Conservation (phyloP, 1,140 invertebrate genomes). For the Akabosia matsudoensis region DNA sequence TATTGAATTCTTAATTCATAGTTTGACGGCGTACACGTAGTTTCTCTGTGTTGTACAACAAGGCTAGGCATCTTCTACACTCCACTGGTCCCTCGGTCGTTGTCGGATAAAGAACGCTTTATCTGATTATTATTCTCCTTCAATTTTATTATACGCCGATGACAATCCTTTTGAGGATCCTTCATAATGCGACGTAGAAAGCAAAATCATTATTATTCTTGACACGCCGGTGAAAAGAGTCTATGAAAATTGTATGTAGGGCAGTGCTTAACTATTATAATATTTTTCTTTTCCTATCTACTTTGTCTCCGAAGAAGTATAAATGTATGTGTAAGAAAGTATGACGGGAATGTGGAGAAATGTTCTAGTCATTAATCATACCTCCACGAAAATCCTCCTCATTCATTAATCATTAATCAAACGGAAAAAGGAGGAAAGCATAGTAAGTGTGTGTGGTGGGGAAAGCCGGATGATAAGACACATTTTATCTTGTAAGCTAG, state of each 20-base stretch:
- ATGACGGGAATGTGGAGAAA: constrained; percentile 17
- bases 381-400: constrained; percentile 13
- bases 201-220: constrained; percentile 14
- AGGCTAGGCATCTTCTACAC: too few relatives aligned
- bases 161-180: not conserved
- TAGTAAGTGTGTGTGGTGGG: not conserved
- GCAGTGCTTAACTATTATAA: too few relatives aligned
- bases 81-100: too few relatives aligned
- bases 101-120: too few relatives aligned
- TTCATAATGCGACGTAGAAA: not conserved
- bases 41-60: not conserved
- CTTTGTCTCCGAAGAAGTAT: not conserved
- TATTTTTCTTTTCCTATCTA: too few relatives aligned
- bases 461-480: not conserved
- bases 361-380: constrained; percentile 23
- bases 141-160: not conserved
- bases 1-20: constrained; percentile 12
- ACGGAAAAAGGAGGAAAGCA: constrained; percentile 8
- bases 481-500: too few relatives aligned
- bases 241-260: not conserved
- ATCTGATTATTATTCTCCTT: not conserved
- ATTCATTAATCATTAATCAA: constrained; percentile 24
- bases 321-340: too few relatives aligned
- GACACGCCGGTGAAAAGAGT: not conserved
- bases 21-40: not conserved